Conservation (phyloP, 1,140 invertebrate genomes). For the Periplaneta americana region DNA sequence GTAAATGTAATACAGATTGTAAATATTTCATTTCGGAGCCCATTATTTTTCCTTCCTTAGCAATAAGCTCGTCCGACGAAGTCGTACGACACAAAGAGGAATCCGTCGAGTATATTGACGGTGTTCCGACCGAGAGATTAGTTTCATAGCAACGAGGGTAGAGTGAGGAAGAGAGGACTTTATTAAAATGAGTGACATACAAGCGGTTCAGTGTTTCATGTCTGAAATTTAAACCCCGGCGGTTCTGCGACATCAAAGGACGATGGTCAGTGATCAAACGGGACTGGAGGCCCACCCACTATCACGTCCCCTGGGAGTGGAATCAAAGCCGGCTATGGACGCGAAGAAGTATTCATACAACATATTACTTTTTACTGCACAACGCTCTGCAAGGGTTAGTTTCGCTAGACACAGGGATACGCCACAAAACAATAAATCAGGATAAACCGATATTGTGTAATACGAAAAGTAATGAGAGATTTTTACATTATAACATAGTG, state of each 20-base stretch:
- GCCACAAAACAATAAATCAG: too few relatives aligned
- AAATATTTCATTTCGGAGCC: too few relatives aligned
- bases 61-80: neutral
- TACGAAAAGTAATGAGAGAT: too few relatives aligned
- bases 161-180: too few relatives aligned
- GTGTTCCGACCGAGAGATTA: neutral
- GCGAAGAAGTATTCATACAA: neutral
- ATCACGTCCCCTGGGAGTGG: neutral
- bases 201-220: neutral
- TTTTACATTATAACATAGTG: too few relatives aligned
- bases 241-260: neutral
- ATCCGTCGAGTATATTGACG: neutral
- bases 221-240: neutral
- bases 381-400: too few relatives aligned
- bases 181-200: neutral
- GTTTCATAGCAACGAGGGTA: neutral
- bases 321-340: neutral
- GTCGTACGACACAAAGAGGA: neutral
- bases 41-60: too few relatives aligned
- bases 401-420: too few relatives aligned
- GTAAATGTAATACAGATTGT: too few relatives aligned
- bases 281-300: neutral
- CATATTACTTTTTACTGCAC: neutral
- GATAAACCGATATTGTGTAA: too few relatives aligned
- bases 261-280: neutral